Base-by-base conservation (phyloP, 2,888 invertebrate genomes). In the Endotricha flammealis region DNA sequence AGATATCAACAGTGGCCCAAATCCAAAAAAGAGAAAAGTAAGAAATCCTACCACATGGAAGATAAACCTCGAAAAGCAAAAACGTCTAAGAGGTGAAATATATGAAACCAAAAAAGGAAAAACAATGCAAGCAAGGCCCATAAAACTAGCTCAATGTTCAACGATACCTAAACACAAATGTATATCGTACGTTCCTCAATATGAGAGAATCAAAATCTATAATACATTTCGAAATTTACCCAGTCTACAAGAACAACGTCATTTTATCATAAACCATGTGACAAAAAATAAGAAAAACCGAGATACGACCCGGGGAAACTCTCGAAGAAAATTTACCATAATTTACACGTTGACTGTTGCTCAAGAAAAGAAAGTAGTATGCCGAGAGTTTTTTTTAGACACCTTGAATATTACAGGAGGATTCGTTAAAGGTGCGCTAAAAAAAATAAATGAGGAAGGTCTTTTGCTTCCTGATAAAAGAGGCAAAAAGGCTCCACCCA, bases 111-210 rank as follows among this genome's bases (percentile, higher is more conserved):
- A 24, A 28, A 22, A 36, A 24, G 38, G 38, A 25, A 38, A 37
- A 17, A 23, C 31, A 20, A 38, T 42, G 12, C 39, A 48, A 39
- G 42, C 41, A 31, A 38, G 44, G 33, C 47, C 48, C 14, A 13
- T 48, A 20, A 42, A 46, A 36, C 41, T 30, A 38, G 39, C 47
- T 35, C 48, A 48, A 22, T 57, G 57, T 36, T 20, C 36, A 13
- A 36, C 16, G 14, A 49, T 40, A 35, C 37, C 39, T 34, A 52
- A 54, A 39, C 47, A 55, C 36, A 50, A 44, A 44, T 56, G 50
- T 36, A 36, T 13, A 16, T 31, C 14, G 23, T 30, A 13, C 16
- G 44, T 53, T 22, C 41, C 39, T 14, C 46, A 53, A 37, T 25
- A 39, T 38, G 28, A 39, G 10, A 39, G 48, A 46, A 12, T 32